Conservation (phyloP, 2,113 vertebrate species). For the Ceyx cyanopectus region DNA sequence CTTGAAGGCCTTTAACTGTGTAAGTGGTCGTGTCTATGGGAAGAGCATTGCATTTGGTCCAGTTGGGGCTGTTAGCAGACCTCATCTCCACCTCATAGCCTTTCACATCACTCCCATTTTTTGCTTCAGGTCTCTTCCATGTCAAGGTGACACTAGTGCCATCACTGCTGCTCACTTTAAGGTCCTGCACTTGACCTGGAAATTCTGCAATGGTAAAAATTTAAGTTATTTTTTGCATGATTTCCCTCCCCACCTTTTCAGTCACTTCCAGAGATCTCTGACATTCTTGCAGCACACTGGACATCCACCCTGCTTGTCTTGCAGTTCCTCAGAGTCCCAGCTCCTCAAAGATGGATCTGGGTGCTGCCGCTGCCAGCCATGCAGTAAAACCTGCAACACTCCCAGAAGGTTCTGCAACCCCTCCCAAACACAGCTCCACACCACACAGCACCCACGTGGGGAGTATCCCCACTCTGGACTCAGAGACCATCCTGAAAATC, state of each 20-base stretch:
- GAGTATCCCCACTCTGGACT: background rate
- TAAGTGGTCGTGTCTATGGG: slow-evolving; percentile 74
- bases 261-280: background rate
- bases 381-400: background rate
- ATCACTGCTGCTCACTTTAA: slow-evolving; percentile 85
- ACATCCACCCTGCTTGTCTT: background rate
- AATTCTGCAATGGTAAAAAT: slow-evolving; percentile 73
- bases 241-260: background rate
- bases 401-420: background rate
- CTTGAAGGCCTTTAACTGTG: slow-evolving; percentile 84
- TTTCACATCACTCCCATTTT: slow-evolving; percentile 75
- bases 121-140: slow-evolving; percentile 82
- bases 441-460: background rate
- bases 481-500: background rate
- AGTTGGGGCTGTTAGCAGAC: slow-evolving; percentile 74
- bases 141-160: slow-evolving; percentile 83
- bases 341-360: background rate
- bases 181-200: slow-evolving; percentile 84
- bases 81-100: slow-evolving; percentile 89
- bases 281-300: background rate
- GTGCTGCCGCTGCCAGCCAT: background rate
- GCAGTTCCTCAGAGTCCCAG: background rate
- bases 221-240: background rate
- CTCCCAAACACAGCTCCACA: background rate
- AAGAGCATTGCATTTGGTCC: slow-evolving; percentile 83